These are phyloP conservation scores for Drosophila tropicalis DNA, from an alignment of 1,140 invertebrate genomes.

Conservation along the genomic window DNA sequence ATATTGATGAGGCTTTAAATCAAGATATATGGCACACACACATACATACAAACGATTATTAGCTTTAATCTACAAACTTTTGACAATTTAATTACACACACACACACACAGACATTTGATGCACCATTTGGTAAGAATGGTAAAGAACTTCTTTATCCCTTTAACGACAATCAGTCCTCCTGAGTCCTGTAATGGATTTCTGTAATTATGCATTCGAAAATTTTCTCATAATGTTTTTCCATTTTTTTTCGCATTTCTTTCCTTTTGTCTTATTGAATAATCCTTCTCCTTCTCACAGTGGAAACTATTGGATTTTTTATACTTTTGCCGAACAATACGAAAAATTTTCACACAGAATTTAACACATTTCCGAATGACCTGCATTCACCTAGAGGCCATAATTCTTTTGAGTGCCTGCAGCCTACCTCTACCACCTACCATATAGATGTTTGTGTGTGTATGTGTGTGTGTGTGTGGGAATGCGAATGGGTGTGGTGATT, in stretches of 20 bases:
- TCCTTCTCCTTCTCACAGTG: neutral
- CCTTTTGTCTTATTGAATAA: neutral
- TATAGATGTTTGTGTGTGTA: neutral
- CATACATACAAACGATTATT: neutral
- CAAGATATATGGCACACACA: neutral
- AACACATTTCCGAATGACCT: conserved; percentile 42
- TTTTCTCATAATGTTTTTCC: neutral
- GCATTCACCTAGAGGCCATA: conserved; percentile 42
- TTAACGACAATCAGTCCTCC: too few species aligned
- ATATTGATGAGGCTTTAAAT: neutral
- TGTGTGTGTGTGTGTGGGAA: neutral
- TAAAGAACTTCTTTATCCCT: too few species aligned
- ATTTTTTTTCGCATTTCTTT: neutral
- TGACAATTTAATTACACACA: too few species aligned
- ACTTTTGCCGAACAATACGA: conserved; percentile 19
- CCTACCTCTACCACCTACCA: neutral
- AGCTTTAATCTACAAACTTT: neutral
- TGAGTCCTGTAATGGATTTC: too few species aligned
- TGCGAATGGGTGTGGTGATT: neutral
- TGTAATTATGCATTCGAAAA: too few species aligned
- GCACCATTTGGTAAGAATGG: too few species aligned
- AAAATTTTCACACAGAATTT: conserved; percentile 56
- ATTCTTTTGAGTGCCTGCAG: conserved; percentile 36
- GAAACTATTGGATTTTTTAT: neutral
- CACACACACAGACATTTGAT: too few species aligned